Evolutionary conservation across 2,113 vertebrate genomes (phyloP), one percentile per base, ranked within the genome.

Genomic region (Monopterus albus): DNA sequence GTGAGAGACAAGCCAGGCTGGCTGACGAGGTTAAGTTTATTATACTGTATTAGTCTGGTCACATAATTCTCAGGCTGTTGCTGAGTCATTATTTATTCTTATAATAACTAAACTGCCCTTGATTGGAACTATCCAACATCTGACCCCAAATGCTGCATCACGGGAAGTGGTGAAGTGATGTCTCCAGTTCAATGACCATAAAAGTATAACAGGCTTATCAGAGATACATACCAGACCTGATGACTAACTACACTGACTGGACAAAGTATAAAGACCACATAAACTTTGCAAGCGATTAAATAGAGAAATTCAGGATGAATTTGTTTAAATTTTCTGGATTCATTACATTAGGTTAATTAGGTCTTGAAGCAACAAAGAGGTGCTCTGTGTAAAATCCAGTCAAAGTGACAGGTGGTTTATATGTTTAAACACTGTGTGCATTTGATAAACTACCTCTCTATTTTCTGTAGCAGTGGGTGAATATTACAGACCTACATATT

Each of bases 111-210:
- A 42, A 39, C 26, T 23, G 14, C 25, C 50, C 26, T 43, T 43
- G 0, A 49, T 18, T 1, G 0, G 6, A 65, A 45, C 20, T 57
- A 40, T 43, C 26, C 6, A 3, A 57, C 18, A 11, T 58, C 60
- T 57, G 42, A 80, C 40, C 3, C 2, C 7, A 23, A 9, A 20
- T 3, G 0, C 28, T 72, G 76, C 14, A 12, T 82, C 73, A 82
- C 18, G 29, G 74, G 51, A 75, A 65, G 39, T 39, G 33, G 14
- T 53, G 26, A 3, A 36, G 86, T 59, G 71, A 33, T 21, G 9
- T 25, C 36, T 42, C 14, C 13, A 28, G 45, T 66, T 55, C 15
- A 14, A 14, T 3, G 7, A 9, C 26, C 42, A 12, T 21, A 5
- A 55, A 29, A 26, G 3, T 18, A 20, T 14, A 11, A 52, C 33